Base-by-base conservation (phyloP, 2,888 invertebrate genomes). In the Emmelina monodactyla region DNA sequence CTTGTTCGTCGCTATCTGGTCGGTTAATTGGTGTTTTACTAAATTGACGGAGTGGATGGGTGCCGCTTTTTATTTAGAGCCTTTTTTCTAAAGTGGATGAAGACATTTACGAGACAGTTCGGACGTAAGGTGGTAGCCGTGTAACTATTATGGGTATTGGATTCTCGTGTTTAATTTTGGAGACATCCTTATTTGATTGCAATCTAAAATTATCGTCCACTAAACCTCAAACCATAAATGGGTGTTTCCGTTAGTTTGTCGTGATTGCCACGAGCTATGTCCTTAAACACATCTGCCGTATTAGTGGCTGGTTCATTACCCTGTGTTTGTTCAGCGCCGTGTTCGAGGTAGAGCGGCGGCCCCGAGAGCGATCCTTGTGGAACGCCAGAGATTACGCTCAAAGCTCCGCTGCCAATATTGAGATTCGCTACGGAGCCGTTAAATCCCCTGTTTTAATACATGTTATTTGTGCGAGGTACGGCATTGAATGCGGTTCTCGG, bases 271-370 rank as follows among this genome's bases (percentile, higher is more conserved):
- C 25, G 25, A 25, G 25, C 25, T 25, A 10, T 25, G 3, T 25
- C n/a, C 9, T n/a, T 11, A 11, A 7, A 25, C 25, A 10, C 25
- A 25, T 25, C 25, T 25, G 25, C 25, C 25, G 25, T 9, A 37
- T 34, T 28, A 43, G 41, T 41, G 32, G 40, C 35, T 41, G 41
- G 38, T 42, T 35, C 35, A 42, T 50, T 50, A 44, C 47, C 49
- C 33, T 30, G 38, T 25, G 25, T 25, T 25, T 25, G 11, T 25
- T 25, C 25, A n/a, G n/a, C n/a, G n/a, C n/a, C n/a, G n/a, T n/a
- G n/a, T n/a, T n/a, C n/a, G n/a, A n/a, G n/a, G n/a, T 25, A 25
- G 11, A 25, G 11, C 25, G 11, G 9, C 25, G n/a, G 25, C 25
- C 9, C 11, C 11, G n/a, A 25, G 25, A 25, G 25, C 11, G 25